A percentile compares a stretch with the other conserved stretches of the same genome.
Evolutionary conservation across 2,888 invertebrate genomes (phyloP).

Genomic region (Yponomeuta plumbellus): DNA sequence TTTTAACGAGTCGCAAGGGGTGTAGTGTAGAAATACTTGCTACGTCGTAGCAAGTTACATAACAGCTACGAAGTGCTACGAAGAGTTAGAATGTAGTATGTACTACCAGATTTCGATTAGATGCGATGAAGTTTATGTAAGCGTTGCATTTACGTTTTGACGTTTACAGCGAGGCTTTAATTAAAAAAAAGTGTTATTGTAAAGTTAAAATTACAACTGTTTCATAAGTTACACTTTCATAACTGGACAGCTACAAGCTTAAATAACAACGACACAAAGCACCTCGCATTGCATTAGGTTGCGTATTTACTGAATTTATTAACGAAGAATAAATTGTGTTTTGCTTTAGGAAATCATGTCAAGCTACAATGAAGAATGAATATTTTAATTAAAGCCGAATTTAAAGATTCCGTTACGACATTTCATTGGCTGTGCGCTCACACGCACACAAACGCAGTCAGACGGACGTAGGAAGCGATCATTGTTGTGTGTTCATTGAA

Average conservation of each 20-base stretch:
- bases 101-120: no score
- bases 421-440: neutral
- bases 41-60: no score
- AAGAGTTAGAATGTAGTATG: no score
- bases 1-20: no score
- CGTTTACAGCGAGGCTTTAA: no score
- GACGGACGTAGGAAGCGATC: neutral
- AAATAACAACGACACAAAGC: constrained; percentile 33
- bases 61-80: no score
- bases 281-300: constrained; percentile 19
- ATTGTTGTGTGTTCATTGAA: neutral
- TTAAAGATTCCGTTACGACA: constrained; percentile 9
- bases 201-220: no score
- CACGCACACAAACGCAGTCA: neutral
- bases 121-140: no score
- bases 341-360: constrained; percentile 42
- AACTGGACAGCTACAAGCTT: constrained; percentile 24
- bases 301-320: constrained; percentile 41
- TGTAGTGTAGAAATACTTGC: no score
- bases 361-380: constrained; percentile 28
- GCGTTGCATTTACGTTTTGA: no score
- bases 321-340: constrained; percentile 52
- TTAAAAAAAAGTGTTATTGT: no score
- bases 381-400: constrained; percentile 12
- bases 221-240: constrained; percentile 20